Evolutionary conservation across 2,888 invertebrate species (phyloP), one percentile per base, ranked within the genome.

Genomic region (Pachliopta kotzebuea): DNA sequence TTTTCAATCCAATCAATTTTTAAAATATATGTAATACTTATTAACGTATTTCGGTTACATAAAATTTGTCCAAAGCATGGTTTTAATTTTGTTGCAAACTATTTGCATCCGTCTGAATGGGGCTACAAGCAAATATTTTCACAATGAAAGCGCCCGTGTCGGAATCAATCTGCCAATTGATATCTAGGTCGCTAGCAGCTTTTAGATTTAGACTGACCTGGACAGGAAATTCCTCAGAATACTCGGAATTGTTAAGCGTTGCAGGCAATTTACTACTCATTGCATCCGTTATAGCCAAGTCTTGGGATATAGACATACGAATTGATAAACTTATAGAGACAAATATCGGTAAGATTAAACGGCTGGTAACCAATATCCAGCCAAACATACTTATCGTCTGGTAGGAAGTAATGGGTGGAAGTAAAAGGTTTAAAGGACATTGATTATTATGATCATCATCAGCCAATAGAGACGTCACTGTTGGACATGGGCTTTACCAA

Each of bases 181-280:
- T 56, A 56, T 64, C 26, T 60, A 56, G 64, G 64, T 60, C 64
- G 50, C 60, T 56, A 23, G 59, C 37, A 50, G 64, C 55, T 60
- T 64, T 60, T 49, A 64, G 60, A 60, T 56, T 60, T 49, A 56
- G 56, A 52, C 50, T 50, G 18, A 24, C 14, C 60, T 29, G 59
- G 11, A 45, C n/a, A 18, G 45, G 18, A 45, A 45, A 45, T 45
- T 45, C 45, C 45, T n/a, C 45, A 1, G 50, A 52, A 52, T 21
- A 11, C 9, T 14, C 50, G n/a, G n/a, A 52, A 52, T 52, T 18
- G n/a, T 18, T 37, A 20, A 56, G 2, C 37, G 3, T 3, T 31
- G 31, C n/a, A 37, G 21, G 1, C 20, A 23, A 23, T 21, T 52
- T 52, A 20, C 21, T 52, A 3, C 8, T 52, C 8, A 52, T 18